phyloP scores from a whole-genome alignment of 2,888 invertebrate genomes.

The Philereme vetulata region DNA sequence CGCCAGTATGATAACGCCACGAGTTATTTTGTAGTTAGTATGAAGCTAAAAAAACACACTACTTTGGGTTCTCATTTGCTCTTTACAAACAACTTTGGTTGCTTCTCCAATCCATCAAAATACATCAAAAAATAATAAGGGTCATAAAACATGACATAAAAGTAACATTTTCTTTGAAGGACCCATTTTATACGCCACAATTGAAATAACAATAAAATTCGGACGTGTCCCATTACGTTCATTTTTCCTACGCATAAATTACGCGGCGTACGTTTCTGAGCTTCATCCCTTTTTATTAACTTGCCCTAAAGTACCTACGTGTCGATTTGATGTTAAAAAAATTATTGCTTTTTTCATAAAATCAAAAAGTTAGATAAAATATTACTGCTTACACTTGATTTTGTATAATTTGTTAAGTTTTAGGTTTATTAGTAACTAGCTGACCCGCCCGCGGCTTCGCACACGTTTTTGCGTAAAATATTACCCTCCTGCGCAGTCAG shows the following conservation, averaged over 20 bases:
- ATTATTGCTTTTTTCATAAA: too few relatives aligned
- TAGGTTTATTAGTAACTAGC: too few relatives aligned
- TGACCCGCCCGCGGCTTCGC: too few relatives aligned
- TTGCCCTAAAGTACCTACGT: conserved; percentile 9
- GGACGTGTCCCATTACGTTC: conserved; percentile 61
- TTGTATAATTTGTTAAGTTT: too few relatives aligned
- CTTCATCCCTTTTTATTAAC: conserved; percentile 45
- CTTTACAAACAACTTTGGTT: neutral
- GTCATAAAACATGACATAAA: conserved; percentile 5
- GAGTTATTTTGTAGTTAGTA: too few relatives aligned
- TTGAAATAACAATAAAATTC: conserved; percentile 63
- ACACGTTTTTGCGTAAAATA: too few relatives aligned
- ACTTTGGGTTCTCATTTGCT: neutral
- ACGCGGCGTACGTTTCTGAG: conserved; percentile 51
- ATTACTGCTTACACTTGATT: too few relatives aligned
- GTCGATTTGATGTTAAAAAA: neutral
- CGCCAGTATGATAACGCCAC: too few relatives aligned
- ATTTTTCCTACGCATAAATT: conserved; percentile 64
- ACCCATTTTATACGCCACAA: conserved; percentile 45
- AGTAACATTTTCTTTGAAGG: conserved; percentile 22
- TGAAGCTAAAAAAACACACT: neutral
- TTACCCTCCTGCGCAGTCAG: too few relatives aligned
- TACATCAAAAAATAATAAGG: neutral
- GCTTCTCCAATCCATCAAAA: neutral
- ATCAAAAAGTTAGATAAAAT: too few relatives aligned